phyloP scores from a whole-genome alignment of 2,797 vertebrate genomes.

The Enteromius argenteus region DNA sequence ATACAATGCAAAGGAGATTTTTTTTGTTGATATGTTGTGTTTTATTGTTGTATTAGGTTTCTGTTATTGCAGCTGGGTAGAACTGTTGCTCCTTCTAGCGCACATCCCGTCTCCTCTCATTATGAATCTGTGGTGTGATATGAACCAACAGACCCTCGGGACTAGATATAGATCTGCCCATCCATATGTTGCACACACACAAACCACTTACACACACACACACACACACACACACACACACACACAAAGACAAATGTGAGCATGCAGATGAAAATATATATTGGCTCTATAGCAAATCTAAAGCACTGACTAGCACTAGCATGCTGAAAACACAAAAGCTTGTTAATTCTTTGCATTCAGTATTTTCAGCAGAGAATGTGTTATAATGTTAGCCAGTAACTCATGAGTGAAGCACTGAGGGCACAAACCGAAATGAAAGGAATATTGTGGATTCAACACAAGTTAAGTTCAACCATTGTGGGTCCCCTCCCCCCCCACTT shows the following conservation, averaged over 20 bases:
- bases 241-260: slow-evolving; percentile 6
- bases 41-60: slow-evolving; percentile 34
- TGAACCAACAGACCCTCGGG: slow-evolving; percentile 34
- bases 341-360: slow-evolving; percentile 24
- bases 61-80: slow-evolving; percentile 37
- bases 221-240: neutral
- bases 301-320: slow-evolving; percentile 60
- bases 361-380: slow-evolving; percentile 55
- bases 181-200: slow-evolving; percentile 26
- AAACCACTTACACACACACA: neutral
- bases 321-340: slow-evolving; percentile 9
- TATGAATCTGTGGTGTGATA: slow-evolving; percentile 44
- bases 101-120: slow-evolving; percentile 44
- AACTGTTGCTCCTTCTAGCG: slow-evolving; percentile 29
- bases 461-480: neutral
- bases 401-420: slow-evolving; percentile 17
- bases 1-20: neutral
- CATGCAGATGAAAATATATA: slow-evolving; percentile 23
- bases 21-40: neutral
- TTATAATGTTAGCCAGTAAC: slow-evolving; percentile 22
- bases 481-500: too few species aligned
- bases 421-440: neutral
- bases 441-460: neutral
- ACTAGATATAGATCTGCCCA: slow-evolving; percentile 35
- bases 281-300: slow-evolving; percentile 44